Conservation (phyloP, 2,797 vertebrate genomes). For the Crossoptilon crossoptilon region DNA sequence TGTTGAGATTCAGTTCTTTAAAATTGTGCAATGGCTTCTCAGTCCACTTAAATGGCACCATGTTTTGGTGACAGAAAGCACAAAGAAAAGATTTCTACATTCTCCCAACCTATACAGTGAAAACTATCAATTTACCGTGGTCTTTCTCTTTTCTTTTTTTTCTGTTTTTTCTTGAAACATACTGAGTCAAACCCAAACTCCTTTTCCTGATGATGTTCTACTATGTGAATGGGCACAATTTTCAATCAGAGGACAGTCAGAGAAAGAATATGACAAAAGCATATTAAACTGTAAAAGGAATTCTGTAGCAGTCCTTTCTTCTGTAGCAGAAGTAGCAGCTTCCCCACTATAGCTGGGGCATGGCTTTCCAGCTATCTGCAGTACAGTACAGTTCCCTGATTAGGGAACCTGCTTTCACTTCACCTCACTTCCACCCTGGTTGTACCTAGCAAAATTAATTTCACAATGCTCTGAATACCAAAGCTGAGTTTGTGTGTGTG, state of each 20-base stretch:
- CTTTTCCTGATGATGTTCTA: neutral
- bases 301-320: neutral
- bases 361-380: neutral
- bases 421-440: neutral
- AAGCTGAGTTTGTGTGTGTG: neutral
- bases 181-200: neutral
- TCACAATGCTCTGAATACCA: neutral
- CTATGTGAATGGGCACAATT: neutral
- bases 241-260: neutral
- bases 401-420: neutral
- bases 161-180: neutral
- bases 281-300: neutral
- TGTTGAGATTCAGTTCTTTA: neutral
- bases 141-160: neutral
- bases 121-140: neutral
- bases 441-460: neutral
- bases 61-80: neutral
- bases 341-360: neutral
- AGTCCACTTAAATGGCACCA: neutral
- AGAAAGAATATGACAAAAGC: neutral
- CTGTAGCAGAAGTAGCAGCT: neutral
- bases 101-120: neutral
- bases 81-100: neutral
- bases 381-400: neutral
- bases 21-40: neutral